Conservation (phyloP, 2,888 invertebrate genomes). For the Sialis fuliginosa region DNA sequence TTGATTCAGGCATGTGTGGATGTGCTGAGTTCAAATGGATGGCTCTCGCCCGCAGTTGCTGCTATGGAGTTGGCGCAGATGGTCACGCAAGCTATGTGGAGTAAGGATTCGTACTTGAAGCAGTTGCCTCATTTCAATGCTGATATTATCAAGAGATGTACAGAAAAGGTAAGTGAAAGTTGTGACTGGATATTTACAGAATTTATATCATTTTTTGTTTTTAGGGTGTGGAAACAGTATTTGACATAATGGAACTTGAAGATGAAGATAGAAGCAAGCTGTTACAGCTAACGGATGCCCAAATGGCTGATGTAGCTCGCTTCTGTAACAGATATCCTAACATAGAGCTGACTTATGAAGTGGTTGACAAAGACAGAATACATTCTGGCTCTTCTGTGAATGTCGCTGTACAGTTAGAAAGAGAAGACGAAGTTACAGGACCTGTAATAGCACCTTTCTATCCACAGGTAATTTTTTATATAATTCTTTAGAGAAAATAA, state of each 20-base stretch:
- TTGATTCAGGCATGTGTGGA: constrained; percentile 91
- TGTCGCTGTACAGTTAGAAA: constrained; percentile 78
- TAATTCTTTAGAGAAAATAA: not conserved
- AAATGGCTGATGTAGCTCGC: constrained; percentile 95
- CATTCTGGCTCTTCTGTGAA: constrained; percentile 74
- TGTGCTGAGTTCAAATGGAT: constrained; percentile 87
- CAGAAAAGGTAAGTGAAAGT: constrained; percentile 50
- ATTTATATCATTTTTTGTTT: constrained; percentile 9
- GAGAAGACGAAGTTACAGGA: constrained; percentile 93
- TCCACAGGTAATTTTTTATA: constrained; percentile 52
- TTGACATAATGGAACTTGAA: constrained; percentile 91
- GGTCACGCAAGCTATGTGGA: constrained; percentile 99
- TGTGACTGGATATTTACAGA: not conserved
- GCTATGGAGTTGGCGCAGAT: constrained; percentile 99
- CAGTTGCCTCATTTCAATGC: constrained; percentile 89
- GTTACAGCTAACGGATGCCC: constrained; percentile 59
- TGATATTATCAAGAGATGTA: constrained; percentile 78
- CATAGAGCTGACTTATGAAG: constrained; percentile 88
- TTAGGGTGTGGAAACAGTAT: constrained; percentile 71
- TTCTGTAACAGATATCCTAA: constrained; percentile 99
- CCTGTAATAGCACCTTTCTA: constrained; percentile 97
- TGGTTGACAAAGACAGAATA: constrained; percentile 61
- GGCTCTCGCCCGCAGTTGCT: constrained; percentile 94
- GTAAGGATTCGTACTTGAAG: constrained; percentile 91
- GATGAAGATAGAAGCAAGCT: constrained; percentile 71